phyloP scores from a whole-genome alignment of 2,888 invertebrate genomes.

The Cerceris rybyensis region DNA sequence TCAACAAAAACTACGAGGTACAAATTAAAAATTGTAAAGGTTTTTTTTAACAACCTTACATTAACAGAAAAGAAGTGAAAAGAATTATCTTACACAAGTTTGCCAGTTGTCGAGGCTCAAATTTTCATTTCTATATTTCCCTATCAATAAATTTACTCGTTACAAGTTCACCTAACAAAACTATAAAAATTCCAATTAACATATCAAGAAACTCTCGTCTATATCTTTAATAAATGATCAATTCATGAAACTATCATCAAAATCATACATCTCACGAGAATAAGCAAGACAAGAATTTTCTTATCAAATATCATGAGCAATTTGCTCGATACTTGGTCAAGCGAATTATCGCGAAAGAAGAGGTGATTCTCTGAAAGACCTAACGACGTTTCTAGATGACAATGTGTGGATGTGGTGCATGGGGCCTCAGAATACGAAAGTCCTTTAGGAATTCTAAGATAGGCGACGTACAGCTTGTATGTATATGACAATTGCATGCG shows the following conservation, averaged over 20 bases:
- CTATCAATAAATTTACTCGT: no score
- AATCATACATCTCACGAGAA: neutral
- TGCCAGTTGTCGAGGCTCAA: no score
- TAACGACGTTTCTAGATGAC: slow-evolving; percentile 79
- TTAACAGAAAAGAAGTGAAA: no score
- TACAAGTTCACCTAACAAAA: no score
- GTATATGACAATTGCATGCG: slow-evolving; percentile 77
- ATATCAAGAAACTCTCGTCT: no score
- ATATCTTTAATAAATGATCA: neutral
- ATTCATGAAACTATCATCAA: neutral
- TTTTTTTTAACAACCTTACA: no score
- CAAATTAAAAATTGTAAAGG: no score
- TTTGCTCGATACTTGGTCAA: slow-evolving; percentile 1
- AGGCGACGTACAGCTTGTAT: slow-evolving; percentile 81
- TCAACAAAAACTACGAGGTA: no score
- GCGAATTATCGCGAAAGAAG: slow-evolving; percentile 30
- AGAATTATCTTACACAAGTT: no score
- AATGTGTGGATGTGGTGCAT: slow-evolving; percentile 81
- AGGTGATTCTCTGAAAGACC: slow-evolving; percentile 57
- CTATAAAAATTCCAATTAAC: no score
- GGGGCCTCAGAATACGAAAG: slow-evolving; percentile 79
- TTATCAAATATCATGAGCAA: neutral
- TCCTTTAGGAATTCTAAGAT: slow-evolving; percentile 80
- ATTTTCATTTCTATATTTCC: no score
- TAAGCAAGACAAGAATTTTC: neutral